Base-by-base conservation (phyloP, 2,113 vertebrate species). In the Garra rufa region DNA sequence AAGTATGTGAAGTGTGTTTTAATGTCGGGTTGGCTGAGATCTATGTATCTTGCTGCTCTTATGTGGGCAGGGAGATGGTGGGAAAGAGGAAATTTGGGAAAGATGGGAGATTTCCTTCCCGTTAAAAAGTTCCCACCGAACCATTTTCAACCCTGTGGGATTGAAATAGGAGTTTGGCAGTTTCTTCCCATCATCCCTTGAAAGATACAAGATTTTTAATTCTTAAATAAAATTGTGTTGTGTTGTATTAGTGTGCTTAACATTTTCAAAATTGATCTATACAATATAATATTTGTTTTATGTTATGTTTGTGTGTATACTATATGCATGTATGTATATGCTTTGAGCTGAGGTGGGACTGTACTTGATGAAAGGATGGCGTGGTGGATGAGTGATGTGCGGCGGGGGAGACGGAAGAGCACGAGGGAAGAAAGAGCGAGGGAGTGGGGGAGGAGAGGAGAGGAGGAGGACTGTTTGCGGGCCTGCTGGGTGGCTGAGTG, bases 401-500 rank as follows among this genome's bases (percentile, higher is more conserved):
- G 15, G n/a, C 28, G 55, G 79, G 69, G 52, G 78, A 85, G 73
- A 74, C 71, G 73, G 81, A 83, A 41, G 87, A 88, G 81, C 76
- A 13, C 43, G 74, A 86, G 80, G 83, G 86, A 84, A 88, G 61
- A 41, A 34, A 74, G 26, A 26, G 30, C 21, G n/a, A 74, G 50
- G 50, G 86, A 84, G 69, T 43, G 83, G 41, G 46, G 48, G 71
- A 76, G 86, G 70, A 63, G 76, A 43, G 46, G 30, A 48, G 85
- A 85, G 70, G 76, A 65, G 78, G 83, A 82, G 88, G 65, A 69
- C 28, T 73, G 87, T 80, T 75, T 85, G 83, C 21, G 44, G 78
- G 59, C 57, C 85, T 83, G 85, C 73, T 88, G 85, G 83, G 79
- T 86, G 84, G 80, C 55, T 87, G 85, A 85, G 81, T 88, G 87